Conservation (phyloP, 1,140 invertebrate genomes). For the Sipha flava region DNA sequence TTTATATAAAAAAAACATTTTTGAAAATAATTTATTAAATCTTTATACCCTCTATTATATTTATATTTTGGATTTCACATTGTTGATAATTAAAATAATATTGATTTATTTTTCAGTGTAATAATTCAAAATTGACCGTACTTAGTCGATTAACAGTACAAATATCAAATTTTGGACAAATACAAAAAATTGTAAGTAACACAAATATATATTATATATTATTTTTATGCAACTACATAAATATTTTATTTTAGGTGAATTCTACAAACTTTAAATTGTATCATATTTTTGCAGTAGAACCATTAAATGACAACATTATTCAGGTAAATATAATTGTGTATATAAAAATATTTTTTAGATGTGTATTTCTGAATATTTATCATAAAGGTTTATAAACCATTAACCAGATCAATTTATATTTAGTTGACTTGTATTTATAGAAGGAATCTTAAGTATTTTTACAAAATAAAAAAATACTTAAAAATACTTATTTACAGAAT, state of each 20-base stretch:
- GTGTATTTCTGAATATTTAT: no score
- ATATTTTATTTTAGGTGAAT: not conserved
- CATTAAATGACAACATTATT: not conserved
- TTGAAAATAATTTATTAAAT: not conserved
- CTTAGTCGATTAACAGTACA: not conserved
- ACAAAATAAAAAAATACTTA: no score
- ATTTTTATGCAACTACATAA: not conserved
- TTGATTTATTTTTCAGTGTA: not conserved
- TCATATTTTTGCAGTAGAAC: constrained; percentile 17
- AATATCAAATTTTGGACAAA: not conserved
- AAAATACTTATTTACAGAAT: no score
- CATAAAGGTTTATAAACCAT: no score
- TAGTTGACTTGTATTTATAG: no score
- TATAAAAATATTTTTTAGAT: no score
- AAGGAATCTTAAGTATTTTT: no score
- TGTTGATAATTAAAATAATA: not conserved
- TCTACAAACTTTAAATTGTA: not conserved
- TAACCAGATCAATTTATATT: no score
- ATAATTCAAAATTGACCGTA: not conserved
- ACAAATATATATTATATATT: not conserved
- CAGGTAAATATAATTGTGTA: no score
- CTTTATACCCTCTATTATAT: not conserved
- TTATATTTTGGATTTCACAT: not conserved
- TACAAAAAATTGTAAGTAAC: not conserved
- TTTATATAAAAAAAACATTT: no score